Percentiles rank a stretch among this genome's conserved stretches.
These are phyloP conservation scores for Danio choprae DNA, from an alignment of 2,797 vertebrate genomes.

Conservation along the genomic window DNA sequence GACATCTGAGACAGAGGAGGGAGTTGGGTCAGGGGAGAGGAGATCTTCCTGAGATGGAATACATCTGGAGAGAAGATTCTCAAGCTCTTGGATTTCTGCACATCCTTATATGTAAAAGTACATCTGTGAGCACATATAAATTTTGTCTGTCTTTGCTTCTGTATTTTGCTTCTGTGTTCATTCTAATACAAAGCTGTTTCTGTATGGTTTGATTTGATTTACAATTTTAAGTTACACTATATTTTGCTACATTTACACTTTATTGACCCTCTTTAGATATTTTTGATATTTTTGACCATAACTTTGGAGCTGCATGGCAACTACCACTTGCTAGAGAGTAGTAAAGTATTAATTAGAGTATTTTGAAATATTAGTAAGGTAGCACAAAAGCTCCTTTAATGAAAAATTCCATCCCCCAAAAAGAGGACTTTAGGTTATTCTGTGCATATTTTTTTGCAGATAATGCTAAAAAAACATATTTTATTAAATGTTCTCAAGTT, in stretches of 20 bases:
- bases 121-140: not conserved
- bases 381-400: too few species aligned
- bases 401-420: too few species aligned
- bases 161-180: not conserved
- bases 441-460: too few species aligned
- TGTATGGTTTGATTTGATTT: not conserved
- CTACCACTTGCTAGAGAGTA: too few species aligned
- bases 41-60: conserved; percentile 58
- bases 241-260: not conserved
- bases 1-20: conserved; percentile 52
- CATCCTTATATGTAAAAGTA: conserved; percentile 30
- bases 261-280: too few species aligned
- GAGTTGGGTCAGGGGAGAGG: conserved; percentile 52
- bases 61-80: conserved; percentile 63
- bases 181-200: not conserved
- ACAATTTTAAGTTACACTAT: not conserved
- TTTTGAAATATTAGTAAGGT: too few species aligned
- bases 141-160: not conserved
- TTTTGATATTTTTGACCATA: too few species aligned
- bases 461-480: too few species aligned
- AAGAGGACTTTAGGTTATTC: too few species aligned
- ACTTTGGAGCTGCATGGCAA: too few species aligned
- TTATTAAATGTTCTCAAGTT: too few species aligned
- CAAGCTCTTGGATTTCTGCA: conserved; percentile 19
- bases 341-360: too few species aligned